These are phyloP conservation scores for Propithecus perrieri DNA, from an alignment of 2,797 vertebrate genomes.

Conservation along the genomic window DNA sequence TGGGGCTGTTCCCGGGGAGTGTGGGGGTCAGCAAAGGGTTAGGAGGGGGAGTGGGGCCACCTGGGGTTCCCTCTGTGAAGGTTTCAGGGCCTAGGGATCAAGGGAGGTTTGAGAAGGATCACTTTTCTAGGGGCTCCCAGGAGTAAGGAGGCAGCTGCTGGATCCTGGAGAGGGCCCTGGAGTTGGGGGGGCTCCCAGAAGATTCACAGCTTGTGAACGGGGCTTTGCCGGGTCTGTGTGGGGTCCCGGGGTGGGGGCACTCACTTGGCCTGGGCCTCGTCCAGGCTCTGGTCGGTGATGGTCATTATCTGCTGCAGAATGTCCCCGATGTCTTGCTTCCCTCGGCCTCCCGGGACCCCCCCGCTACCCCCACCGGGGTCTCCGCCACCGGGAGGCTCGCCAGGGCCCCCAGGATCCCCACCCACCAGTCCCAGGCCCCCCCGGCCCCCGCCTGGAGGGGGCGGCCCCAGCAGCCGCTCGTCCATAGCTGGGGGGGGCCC, in stretches of 20 bases:
- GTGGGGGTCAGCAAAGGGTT: slow-evolving; percentile 61
- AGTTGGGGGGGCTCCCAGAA: slow-evolving; percentile 28
- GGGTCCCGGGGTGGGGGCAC: slow-evolving; percentile 81
- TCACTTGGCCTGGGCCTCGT: slow-evolving; percentile 97
- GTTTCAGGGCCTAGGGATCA: slow-evolving; percentile 26
- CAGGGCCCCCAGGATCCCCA: slow-evolving; percentile 80
- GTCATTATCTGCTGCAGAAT: slow-evolving; percentile 98
- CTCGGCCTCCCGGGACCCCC: slow-evolving; percentile 86
- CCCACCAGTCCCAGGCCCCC: slow-evolving; percentile 77
- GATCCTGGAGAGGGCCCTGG: neutral
- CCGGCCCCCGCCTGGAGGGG: slow-evolving; percentile 79
- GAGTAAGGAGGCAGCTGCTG: slow-evolving; percentile 11
- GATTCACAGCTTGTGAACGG: slow-evolving; percentile 56
- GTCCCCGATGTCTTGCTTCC: slow-evolving; percentile 92
- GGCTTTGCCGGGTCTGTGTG: slow-evolving; percentile 51
- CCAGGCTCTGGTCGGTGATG: slow-evolving; percentile 97
- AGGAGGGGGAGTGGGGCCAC: neutral
- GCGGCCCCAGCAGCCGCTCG: slow-evolving; percentile 79
- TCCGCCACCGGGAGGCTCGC: slow-evolving; percentile 83
- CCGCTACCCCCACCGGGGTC: slow-evolving; percentile 90
- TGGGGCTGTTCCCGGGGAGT: neutral
- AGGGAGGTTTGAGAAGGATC: neutral
- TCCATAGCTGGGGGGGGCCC: slow-evolving; percentile 78
- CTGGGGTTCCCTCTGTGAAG: slow-evolving; percentile 35
- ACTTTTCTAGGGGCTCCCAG: neutral